phyloP scores from a whole-genome alignment of 2,888 invertebrate species.

The Dicyrtomina minuta region DNA sequence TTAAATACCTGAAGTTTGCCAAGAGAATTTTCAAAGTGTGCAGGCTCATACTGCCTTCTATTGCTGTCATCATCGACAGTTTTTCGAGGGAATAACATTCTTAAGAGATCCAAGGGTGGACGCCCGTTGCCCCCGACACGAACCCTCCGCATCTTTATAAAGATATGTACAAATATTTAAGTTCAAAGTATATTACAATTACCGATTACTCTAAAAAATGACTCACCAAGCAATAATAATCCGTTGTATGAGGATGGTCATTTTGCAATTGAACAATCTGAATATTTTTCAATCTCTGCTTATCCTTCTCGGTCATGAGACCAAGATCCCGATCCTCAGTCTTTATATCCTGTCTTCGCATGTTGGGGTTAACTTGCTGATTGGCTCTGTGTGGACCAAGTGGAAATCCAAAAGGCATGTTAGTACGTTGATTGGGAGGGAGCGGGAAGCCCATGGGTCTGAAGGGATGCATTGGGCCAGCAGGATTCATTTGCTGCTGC shows the following conservation, averaged over 20 bases:
- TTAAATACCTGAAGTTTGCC: conserved; percentile 91
- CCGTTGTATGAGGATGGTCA: conserved; percentile 93
- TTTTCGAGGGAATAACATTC: conserved; percentile 48
- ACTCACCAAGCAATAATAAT: conserved; percentile 90
- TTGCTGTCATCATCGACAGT: conserved; percentile 46
- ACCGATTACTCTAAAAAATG: no score
- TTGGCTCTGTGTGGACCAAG: background rate
- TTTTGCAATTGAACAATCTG: conserved; percentile 91
- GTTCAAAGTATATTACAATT: background rate
- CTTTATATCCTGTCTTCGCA: conserved; percentile 36
- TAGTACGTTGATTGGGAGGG: conserved; percentile 29
- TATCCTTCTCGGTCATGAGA: conserved; percentile 89
- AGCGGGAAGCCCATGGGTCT: conserved; percentile 39
- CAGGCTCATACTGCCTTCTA: conserved; percentile 66
- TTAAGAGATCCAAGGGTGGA: conserved; percentile 31
- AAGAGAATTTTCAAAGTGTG: conserved; percentile 92
- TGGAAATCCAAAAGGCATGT: conserved; percentile 10
- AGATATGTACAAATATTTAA: background rate
- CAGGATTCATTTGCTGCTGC: conserved; percentile 17
- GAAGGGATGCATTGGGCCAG: conserved; percentile 42
- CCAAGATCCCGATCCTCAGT: conserved; percentile 59
- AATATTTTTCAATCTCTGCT: conserved; percentile 94
- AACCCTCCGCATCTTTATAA: conserved; percentile 28
- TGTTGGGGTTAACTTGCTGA: conserved; percentile 13
- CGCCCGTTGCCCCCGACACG: conserved; percentile 8